Evolutionary conservation across 2,888 invertebrate species (phyloP).

Genomic region (Cosmopolites sordidus): DNA sequence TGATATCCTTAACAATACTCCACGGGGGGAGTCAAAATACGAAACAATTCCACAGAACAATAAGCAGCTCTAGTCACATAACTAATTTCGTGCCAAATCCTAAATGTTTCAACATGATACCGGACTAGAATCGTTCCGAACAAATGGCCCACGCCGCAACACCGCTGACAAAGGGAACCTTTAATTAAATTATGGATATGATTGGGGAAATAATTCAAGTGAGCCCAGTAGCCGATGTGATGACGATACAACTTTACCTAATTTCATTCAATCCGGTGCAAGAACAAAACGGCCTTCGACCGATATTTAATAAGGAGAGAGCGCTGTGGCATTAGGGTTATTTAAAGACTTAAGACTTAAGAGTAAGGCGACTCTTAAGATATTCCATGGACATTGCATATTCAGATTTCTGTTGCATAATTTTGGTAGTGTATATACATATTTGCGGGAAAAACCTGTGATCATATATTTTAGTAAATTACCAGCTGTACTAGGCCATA

Average conservation of each 20-base stretch:
- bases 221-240: conserved; percentile 18
- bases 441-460: too few relatives aligned
- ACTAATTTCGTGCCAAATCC: background rate
- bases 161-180: conserved; percentile 12
- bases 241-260: conserved; percentile 23
- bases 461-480: too few relatives aligned
- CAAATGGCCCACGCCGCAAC: conserved; percentile 7
- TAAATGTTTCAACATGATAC: conserved; percentile 8
- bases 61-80: too few relatives aligned
- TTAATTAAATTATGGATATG: conserved; percentile 26
- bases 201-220: conserved; percentile 23
- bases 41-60: too few relatives aligned
- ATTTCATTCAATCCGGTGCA: conserved; percentile 21
- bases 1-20: too few relatives aligned
- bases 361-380: too few relatives aligned
- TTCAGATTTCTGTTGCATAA: too few relatives aligned
- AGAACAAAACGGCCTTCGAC: conserved; percentile 14
- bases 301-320: conserved; percentile 22
- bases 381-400: too few relatives aligned
- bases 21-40: too few relatives aligned
- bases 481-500: too few relatives aligned
- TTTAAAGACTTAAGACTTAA: too few relatives aligned
- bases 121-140: conserved; percentile 2
- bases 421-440: too few relatives aligned
- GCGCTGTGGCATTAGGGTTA: background rate